Evolutionary conservation across 2,797 vertebrate genomes (phyloP), one percentile per base, ranked within the genome.

Genomic region (Takifugu ocellatus): DNA sequence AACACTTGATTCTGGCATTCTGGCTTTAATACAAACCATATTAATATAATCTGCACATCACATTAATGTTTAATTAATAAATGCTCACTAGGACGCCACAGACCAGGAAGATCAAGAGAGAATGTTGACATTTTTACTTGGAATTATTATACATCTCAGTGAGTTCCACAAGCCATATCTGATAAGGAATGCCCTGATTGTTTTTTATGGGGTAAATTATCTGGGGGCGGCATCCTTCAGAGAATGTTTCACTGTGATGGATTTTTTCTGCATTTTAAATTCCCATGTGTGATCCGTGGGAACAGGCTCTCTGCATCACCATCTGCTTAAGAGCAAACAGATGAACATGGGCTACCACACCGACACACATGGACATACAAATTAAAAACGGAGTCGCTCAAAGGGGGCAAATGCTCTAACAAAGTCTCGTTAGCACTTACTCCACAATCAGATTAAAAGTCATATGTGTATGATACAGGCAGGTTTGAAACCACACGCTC

Each of bases 321-420:
- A 89, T 87, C 86, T 89, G 86, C 59, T 69, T 70, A 70, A 33
- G 60, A 72, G 68, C 77, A 77, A 83, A 84, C 79, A 85, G 79
- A 81, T 82, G 76, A 77, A 82, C 75, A 66, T 58, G n/a, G 5
- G 67, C 74, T 73, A 27, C 49, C 0, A 8, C 45, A 50, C 58
- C 43, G 7, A 61, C 17, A 51, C 1, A 62, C 26, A 67, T 56
- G 52, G 52, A 56, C 25, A 50, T 44, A 70, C 64, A 55, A 51
- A 31, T 29, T 21, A 53, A 51, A 39, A 54, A 45, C 51, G 43
- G 59, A 51, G 8, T 44, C 44, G 59, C 61, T 61, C 57, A 21
- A 68, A 53, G 64, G 63, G 61, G 74, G 49, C 54, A 70, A 17
- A 51, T 53, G 5, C 48, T 33, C 9, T 12, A 11, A 11, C 10